These are phyloP conservation scores for Hylaea fasciaria DNA, from an alignment of 2,888 invertebrate genomes.

Conservation along the genomic window DNA sequence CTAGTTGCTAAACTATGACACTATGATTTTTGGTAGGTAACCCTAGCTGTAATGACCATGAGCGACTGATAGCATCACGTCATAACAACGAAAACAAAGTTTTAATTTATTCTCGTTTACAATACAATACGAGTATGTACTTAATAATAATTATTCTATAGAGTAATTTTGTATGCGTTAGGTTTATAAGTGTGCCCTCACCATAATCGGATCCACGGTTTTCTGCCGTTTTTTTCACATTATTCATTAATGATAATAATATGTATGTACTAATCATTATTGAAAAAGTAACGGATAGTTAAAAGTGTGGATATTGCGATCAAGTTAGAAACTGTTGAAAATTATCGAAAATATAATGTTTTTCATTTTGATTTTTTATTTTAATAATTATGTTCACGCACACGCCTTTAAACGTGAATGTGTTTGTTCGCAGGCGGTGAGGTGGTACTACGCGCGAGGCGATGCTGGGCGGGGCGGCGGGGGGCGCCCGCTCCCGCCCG, in stretches of 20 bases:
- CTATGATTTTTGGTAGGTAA: slow-evolving; percentile 2
- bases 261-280: no score
- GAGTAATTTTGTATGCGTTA: slow-evolving; percentile 31
- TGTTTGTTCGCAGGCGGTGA: slow-evolving; percentile 72
- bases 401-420: slow-evolving; percentile 19
- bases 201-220: background rate
- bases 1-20: no score
- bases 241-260: no score
- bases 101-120: slow-evolving; percentile 32
- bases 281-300: no score
- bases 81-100: slow-evolving; percentile 42
- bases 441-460: slow-evolving; percentile 74
- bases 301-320: no score
- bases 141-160: slow-evolving; percentile 7
- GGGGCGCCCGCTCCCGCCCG: slow-evolving; percentile 85
- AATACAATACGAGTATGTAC: no score
- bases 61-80: slow-evolving; percentile 40
- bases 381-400: no score
- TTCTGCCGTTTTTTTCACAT: no score
- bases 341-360: no score
- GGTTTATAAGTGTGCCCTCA: background rate
- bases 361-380: no score
- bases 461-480: slow-evolving; percentile 85
- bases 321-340: no score
- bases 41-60: slow-evolving; percentile 27